Base-by-base conservation (phyloP, 2,113 vertebrate genomes). In the Rattus rattus region DNA sequence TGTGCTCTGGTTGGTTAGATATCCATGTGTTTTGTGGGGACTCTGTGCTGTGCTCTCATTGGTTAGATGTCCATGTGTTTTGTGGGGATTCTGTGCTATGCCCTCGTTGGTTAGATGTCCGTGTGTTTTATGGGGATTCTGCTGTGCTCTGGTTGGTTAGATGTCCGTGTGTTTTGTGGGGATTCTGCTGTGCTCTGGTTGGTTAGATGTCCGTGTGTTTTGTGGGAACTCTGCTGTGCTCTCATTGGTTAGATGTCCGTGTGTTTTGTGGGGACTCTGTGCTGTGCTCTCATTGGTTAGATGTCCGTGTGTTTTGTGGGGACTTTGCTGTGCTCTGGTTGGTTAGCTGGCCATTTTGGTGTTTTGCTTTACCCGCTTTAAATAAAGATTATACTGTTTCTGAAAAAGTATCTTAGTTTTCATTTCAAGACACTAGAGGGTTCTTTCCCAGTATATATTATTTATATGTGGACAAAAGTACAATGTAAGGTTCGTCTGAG, bases 401-500 rank as follows among this genome's bases (percentile, higher is more conserved):
- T 77, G 36, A 70, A 93, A 88, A 93, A 3, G 4, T 73, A 65
- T 63, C 26, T 88, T 92, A 89, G 4, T 59, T 93, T 92, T 95
- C 7, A 75, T 39, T 54, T 76, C n/a, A 69, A 17, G 77, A 91
- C n/a, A 95, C 36, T 67, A 70, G 56, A 86, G 19, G 14, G n/a
- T 85, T 69, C 79, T 88, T 96, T 93, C 69, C 22, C 87, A 63
- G 93, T 52, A 79, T 88, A 36, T 47, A 54, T 94, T 88, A 65
- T 86, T 95, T 89, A 36, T 80, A 36, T 13, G 14, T 20, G 14
- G 20, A 26, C 67, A 36, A 95, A 95, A 90, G 20, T 39, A 77
- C 28, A 90, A 92, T 11, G 1, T 22, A 8, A 39, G 33, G 17
- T 96, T 95, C 72, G 3, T 75, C 81, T 52, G 3, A 49, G 28